These are phyloP conservation scores for Benthosema pterotum DNA, from an alignment of 2,797 vertebrate genomes.

Conservation along the genomic window DNA sequence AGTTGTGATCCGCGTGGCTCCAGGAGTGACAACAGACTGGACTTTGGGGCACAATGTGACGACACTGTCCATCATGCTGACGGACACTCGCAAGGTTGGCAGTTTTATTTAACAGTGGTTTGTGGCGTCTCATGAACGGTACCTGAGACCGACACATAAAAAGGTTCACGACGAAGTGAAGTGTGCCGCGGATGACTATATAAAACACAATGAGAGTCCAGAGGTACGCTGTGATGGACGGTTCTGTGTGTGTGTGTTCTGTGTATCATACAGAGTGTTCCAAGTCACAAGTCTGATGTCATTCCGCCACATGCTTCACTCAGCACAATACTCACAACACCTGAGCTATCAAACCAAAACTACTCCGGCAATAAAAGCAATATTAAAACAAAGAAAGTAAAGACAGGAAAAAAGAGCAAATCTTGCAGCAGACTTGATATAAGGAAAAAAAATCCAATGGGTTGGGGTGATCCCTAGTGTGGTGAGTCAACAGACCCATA, in stretches of 20 bases:
- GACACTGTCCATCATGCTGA: conserved; percentile 7
- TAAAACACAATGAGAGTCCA: conserved; percentile 1
- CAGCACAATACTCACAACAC: conserved; percentile 3
- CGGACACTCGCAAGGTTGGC: background rate
- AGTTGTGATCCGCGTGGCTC: conserved; percentile 1
- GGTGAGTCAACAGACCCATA: conserved; percentile 3
- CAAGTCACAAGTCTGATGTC: conserved; percentile 5
- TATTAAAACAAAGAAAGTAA: conserved; percentile 20
- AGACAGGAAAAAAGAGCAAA: background rate
- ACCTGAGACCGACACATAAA: conserved; percentile 53
- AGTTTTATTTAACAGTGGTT: background rate
- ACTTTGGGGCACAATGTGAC: conserved; percentile 2
- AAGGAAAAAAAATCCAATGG: conserved; percentile 9
- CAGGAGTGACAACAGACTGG: conserved; percentile 6
- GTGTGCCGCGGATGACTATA: background rate
- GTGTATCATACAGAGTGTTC: background rate
- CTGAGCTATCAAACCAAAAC: conserved; percentile 24
- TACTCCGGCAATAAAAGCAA: conserved; percentile 44
- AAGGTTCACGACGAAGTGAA: background rate
- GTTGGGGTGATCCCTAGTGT: conserved; percentile 3
- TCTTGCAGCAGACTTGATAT: background rate
- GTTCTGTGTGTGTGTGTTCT: too few species aligned
- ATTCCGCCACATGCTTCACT: conserved; percentile 9
- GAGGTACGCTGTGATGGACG: conserved; percentile 11
- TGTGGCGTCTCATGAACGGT: conserved; percentile 25